Base-by-base conservation (phyloP, 2,113 vertebrate genomes). In the Xiphophorus maculatus region DNA sequence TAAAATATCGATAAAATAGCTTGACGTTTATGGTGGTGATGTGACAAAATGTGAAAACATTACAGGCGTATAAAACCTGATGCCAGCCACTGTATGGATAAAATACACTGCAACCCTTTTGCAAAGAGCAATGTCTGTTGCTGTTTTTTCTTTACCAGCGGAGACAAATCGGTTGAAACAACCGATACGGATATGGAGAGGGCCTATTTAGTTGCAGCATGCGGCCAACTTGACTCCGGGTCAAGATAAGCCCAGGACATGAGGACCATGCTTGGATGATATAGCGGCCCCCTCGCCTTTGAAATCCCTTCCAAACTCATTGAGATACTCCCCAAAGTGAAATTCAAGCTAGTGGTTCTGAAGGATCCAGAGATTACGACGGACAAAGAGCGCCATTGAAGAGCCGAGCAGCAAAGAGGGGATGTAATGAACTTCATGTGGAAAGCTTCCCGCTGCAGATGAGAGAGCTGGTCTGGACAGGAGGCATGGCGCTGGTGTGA, bases 371-470 rank as follows among this genome's bases (percentile, higher is more conserved):
- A 92, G 93, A 93, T 93, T 93, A 89, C 77, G n/a, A 71, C 27
- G 35, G 84, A 94, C 94, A 94, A 94, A 93, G 93, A 79, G 83
- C 27, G 0, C 87, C 89, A 89, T 94, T 94, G 91, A 93, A 58
- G 83, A 79, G 84, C 85, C 75, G 75, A 87, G 84, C 77, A 7
- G 83, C 63, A 40, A 58, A 83, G 85, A 90, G 88, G 86, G 91
- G 92, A 92, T 92, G 92, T 92, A 89, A 92, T 92, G 90, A 94
- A 94, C 80, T 92, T 90, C 86, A 88, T 90, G 84, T 89, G 87
- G 92, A 93, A 91, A 90, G 86, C 90, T 85, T 90, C 88, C 92
- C 88, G 79, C 84, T 81, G 78, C 88, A 90, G 91, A 90, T 89
- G 88, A 92, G 90, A 88, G 89, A 84, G 87, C 71, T 51, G 73